Conservation (phyloP, 2,888 invertebrate genomes). For the Dione vanillae region DNA sequence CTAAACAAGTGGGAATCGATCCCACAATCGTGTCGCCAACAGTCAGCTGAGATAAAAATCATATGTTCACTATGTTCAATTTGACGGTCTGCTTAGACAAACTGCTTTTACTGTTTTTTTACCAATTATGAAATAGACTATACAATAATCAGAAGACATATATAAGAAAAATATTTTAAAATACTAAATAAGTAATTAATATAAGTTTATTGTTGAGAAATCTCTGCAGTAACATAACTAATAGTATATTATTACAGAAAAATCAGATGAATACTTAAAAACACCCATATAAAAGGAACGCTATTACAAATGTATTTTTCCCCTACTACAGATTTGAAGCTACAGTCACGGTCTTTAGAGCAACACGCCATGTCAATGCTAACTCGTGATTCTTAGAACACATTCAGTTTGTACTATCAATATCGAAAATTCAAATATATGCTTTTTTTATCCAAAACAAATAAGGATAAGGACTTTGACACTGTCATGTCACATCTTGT, state of each 20-base stretch:
- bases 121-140: too few species aligned
- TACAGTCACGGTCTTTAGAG: not conserved
- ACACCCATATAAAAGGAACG: too few species aligned
- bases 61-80: not conserved
- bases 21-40: not conserved
- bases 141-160: too few species aligned
- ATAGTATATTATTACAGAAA: too few species aligned
- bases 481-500: conserved; percentile 9
- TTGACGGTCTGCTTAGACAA: not conserved
- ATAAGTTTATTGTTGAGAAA: too few species aligned
- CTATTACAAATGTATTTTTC: too few species aligned
- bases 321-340: not conserved
- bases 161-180: too few species aligned
- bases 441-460: not conserved
- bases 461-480: conserved; percentile 13
- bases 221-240: too few species aligned
- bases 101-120: too few species aligned
- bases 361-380: not conserved
- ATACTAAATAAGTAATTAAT: too few species aligned
- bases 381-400: not conserved
- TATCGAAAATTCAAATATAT: not conserved
- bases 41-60: not conserved
- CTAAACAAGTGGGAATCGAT: not conserved
- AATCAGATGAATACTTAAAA: too few species aligned
- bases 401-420: not conserved